Percentiles rank a stretch among this genome's conserved stretches.
These are phyloP conservation scores for Melanerpes formicivorus DNA, from an alignment of 2,113 vertebrate genomes.

Conservation along the genomic window DNA sequence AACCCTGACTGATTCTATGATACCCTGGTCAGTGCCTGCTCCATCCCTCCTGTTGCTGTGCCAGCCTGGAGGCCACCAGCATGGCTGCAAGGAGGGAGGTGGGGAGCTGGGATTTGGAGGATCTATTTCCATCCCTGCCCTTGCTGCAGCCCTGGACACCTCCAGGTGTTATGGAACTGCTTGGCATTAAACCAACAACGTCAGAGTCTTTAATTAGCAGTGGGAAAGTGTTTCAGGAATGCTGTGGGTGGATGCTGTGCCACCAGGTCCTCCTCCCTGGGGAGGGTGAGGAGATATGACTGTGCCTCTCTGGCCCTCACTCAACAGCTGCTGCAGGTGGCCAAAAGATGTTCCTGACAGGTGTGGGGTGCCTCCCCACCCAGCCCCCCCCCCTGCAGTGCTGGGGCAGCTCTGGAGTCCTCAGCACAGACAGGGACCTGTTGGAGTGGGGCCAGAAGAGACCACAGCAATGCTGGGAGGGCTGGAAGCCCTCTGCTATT, in stretches of 20 bases:
- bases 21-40: background rate
- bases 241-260: background rate
- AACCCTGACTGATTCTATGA: too few relatives aligned
- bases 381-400: too few relatives aligned
- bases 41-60: rapidly evolving
- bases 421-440: too few relatives aligned
- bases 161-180: background rate
- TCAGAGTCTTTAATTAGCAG: conserved; percentile 7
- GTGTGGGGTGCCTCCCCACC: rapidly evolving
- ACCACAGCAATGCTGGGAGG: too few relatives aligned
- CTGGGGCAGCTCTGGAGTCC: too few relatives aligned
- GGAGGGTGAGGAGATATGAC: background rate
- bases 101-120: background rate
- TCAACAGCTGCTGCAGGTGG: background rate
- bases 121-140: conserved; percentile 18
- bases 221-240: background rate
- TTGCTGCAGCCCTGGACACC: background rate
- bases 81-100: background rate
- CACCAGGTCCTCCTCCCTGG: background rate
- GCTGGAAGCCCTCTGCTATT: too few relatives aligned
- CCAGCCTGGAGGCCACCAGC: background rate
- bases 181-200: background rate
- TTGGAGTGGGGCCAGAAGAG: too few relatives aligned
- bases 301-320: rapidly evolving
- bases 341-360: background rate